phyloP scores from a whole-genome alignment of 23 tunicate genomes.

The Diplosoma virens region DNA sequence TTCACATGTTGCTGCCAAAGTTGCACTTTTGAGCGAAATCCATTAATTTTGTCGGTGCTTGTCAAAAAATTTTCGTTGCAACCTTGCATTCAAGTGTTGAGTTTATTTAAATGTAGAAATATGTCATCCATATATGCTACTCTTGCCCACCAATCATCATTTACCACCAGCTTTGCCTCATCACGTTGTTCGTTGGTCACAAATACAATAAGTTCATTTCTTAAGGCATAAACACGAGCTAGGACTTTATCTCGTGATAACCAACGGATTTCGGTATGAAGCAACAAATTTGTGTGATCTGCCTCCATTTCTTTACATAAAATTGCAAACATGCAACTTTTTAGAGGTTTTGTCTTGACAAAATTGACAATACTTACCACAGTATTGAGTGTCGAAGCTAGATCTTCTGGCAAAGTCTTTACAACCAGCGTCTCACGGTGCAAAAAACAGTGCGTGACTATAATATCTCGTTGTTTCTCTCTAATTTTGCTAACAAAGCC shows the following conservation, averaged over 20 bases:
- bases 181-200: neutral
- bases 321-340: conserved; percentile 15
- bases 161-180: conserved; percentile 16
- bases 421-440: conserved; percentile 4
- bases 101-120: conserved; percentile 22
- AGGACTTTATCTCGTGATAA: too few species aligned
- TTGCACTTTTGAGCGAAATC: conserved; percentile 31
- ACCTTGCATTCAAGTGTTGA: conserved; percentile 2
- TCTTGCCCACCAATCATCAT: conserved; percentile 40
- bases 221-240: too few species aligned
- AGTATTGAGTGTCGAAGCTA: conserved; percentile 2
- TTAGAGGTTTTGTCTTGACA: conserved; percentile 23
- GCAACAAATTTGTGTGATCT: too few species aligned
- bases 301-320: too few species aligned
- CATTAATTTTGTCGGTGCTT: conserved; percentile 27
- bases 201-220: too few species aligned
- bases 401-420: neutral
- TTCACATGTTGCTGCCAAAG: conserved; percentile 23
- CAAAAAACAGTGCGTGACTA: neutral
- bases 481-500: neutral
- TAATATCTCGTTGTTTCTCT: neutral
- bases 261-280: too few species aligned
- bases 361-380: too few species aligned
- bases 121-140: conserved; percentile 34
- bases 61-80: conserved; percentile 14